Evolutionary conservation across 2,888 invertebrate species (phyloP), one percentile per base, ranked within the genome.

Genomic region (Lithophane socia): DNA sequence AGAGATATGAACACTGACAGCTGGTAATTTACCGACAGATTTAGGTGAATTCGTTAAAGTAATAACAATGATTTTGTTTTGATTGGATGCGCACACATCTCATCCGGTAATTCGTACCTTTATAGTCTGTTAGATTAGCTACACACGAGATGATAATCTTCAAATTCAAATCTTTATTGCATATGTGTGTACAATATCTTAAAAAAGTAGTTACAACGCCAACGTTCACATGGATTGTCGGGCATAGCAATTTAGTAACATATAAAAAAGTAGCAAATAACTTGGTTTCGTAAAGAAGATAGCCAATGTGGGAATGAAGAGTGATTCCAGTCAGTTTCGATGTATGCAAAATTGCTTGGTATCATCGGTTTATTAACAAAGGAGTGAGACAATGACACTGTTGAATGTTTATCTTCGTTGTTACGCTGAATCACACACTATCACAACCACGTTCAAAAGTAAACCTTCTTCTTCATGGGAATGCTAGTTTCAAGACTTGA

Each of bases 1-100:
- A 82, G 84, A 83, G 80, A 80, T 85, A 86, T 85, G 86, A 85
- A 83, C 82, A 73, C 83, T 88, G 90, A 88, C 90, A 90, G 87
- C 88, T 83, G 83, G 79, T 86, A 77, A 89, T 88, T 90, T 87
- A 67, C 73, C 1, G 69, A 61, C 73, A 73, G 75, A 67, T 66
- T 71, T 52, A 63, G 69, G 70, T 73, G 71, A 80, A 73, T 60
- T 69, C 12, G 64, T 47, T 64, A 52, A n/a, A 63, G 21, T 77
- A 77, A 83, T 80, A 73, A 82, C 64, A 61, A 76, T 61, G 29
- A 68, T 75, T 75, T 69, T 72, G 73, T 79, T 84, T 77, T 74
- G 71, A 86, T 86, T 79, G 56, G 72, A 64, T 47, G 37, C 77
- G 79, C 79, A 75, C 73, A 72, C 75, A 66, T 72, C 37, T 72